Evolutionary conservation across 2,888 invertebrate genomes (phyloP).

Genomic region (Sphecodes monilicornis): DNA sequence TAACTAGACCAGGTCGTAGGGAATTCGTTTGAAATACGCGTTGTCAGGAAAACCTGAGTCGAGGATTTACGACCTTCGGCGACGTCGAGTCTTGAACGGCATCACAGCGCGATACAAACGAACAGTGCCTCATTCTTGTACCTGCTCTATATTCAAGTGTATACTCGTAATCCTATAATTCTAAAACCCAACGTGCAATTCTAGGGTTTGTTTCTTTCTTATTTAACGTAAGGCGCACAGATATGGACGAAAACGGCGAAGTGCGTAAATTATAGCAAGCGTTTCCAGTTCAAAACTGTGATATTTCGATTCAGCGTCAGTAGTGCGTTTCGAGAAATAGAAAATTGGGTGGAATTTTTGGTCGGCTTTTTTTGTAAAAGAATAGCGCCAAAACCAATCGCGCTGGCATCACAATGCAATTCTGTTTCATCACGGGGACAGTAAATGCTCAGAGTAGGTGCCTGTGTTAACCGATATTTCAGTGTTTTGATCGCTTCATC

Average conservation of each 20-base stretch:
- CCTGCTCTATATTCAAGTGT: no score
- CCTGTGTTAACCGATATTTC: neutral
- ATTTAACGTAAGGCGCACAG: slow-evolving; percentile 36
- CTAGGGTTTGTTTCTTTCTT: slow-evolving; percentile 38
- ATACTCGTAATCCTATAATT: no score
- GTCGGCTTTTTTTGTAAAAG: slow-evolving; percentile 76
- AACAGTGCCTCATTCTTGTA: neutral
- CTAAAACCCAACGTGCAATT: slow-evolving; percentile 28
- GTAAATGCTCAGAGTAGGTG: no score
- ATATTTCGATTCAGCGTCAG: slow-evolving; percentile 71
- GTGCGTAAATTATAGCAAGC: slow-evolving; percentile 66
- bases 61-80: no score
- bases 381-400: slow-evolving; percentile 67
- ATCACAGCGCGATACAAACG: no score
- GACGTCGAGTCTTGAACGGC: no score
- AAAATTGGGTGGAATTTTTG: slow-evolving; percentile 74
- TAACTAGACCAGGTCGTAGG: no score
- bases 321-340: slow-evolving; percentile 77
- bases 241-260: slow-evolving; percentile 72
- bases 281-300: slow-evolving; percentile 79
- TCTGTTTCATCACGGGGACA: slow-evolving; percentile 71
- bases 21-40: no score
- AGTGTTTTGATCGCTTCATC: neutral
- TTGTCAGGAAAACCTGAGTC: no score
- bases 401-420: slow-evolving; percentile 79